Evolutionary conservation across 2,113 vertebrate genomes (phyloP).

Genomic region (Perognathus longimembris): DNA sequence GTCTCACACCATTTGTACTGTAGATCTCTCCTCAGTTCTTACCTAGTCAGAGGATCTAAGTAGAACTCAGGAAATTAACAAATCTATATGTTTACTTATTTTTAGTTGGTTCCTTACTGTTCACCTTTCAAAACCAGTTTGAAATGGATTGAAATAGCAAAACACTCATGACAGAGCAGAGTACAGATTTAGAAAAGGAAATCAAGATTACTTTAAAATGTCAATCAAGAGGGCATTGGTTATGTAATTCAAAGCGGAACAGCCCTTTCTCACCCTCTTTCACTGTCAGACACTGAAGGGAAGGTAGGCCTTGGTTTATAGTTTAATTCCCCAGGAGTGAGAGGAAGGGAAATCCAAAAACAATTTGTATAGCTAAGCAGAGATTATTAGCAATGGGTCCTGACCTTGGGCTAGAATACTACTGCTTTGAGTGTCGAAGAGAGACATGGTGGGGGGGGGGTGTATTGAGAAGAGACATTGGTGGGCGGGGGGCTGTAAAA

Average conservation of each 20-base stretch:
- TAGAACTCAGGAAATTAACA: background rate
- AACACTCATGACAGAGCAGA: slow-evolving; percentile 45
- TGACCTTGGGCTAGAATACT: background rate
- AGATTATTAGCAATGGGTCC: background rate
- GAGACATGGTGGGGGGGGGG: background rate
- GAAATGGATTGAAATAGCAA: slow-evolving; percentile 60
- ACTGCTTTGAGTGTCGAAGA: background rate
- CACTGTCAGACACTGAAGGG: background rate
- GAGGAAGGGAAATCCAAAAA: background rate
- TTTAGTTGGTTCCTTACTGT: slow-evolving; percentile 58
- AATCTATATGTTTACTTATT: slow-evolving; percentile 58
- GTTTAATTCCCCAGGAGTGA: background rate
- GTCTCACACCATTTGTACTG: background rate
- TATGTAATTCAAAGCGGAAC: slow-evolving; percentile 61
- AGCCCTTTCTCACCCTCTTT: slow-evolving; percentile 61
- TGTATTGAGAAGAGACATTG: background rate
- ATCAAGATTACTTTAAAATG: slow-evolving; percentile 53
- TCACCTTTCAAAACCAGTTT: slow-evolving; percentile 52
- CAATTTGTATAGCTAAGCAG: background rate
- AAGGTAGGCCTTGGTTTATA: background rate
- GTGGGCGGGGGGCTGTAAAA: background rate
- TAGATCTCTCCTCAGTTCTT: slow-evolving; percentile 29
- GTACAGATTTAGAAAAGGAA: slow-evolving; percentile 71
- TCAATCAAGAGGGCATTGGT: slow-evolving; percentile 56
- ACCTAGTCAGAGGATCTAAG: background rate